A percentile compares a stretch with the other conserved stretches of the same genome.
Conservation (phyloP, 1,140 invertebrate genomes). For the Pissodes strobi region DNA sequence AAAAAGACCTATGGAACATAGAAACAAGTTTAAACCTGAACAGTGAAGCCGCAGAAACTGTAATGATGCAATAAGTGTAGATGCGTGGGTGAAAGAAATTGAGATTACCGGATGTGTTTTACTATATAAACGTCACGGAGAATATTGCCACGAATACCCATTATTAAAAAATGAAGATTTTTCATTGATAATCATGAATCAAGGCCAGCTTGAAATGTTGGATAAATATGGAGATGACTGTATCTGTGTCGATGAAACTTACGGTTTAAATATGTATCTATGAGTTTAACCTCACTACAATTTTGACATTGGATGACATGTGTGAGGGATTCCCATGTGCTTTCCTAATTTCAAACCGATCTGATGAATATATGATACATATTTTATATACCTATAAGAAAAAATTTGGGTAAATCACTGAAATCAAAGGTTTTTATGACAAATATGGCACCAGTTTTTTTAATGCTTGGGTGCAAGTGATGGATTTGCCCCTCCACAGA, state of each 20-base stretch:
- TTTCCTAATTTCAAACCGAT: slow-evolving; percentile 21
- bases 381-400: slow-evolving; percentile 11
- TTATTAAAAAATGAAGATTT: slow-evolving; percentile 1
- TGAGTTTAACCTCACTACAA: slow-evolving; percentile 16
- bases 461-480: slow-evolving; percentile 25
- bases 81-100: slow-evolving; percentile 11
- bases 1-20: slow-evolving; percentile 22
- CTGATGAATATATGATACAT: not conserved
- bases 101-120: slow-evolving; percentile 4
- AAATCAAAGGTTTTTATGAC: slow-evolving; percentile 21
- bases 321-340: slow-evolving; percentile 16
- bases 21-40: slow-evolving; percentile 10
- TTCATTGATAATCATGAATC: slow-evolving; percentile 8
- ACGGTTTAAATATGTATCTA: slow-evolving; percentile 26
- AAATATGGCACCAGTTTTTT: slow-evolving; percentile 11
- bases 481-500: slow-evolving; percentile 12
- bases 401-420: not conserved
- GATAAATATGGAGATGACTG: slow-evolving; percentile 15
- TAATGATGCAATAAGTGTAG: too few relatives aligned
- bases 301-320: slow-evolving; percentile 22
- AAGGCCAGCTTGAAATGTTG: slow-evolving; percentile 14
- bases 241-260: slow-evolving; percentile 30
- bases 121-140: slow-evolving; percentile 8
- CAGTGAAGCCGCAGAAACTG: not conserved
- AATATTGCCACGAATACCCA: slow-evolving; percentile 4